These are phyloP conservation scores for Iselma pallidipennis DNA, from an alignment of 2,888 invertebrate species.

Conservation along the genomic window DNA sequence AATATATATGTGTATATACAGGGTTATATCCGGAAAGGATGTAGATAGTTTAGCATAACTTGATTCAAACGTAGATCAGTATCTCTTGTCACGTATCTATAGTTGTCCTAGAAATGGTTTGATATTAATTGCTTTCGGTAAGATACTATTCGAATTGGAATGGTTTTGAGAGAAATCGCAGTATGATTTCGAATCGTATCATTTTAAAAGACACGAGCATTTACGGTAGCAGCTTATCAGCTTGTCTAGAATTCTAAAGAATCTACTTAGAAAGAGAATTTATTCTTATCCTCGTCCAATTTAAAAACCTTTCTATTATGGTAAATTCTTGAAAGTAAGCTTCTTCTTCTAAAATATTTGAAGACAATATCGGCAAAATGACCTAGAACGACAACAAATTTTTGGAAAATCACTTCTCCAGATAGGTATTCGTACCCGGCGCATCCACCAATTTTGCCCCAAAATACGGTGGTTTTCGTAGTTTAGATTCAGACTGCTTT, in stretches of 20 bases:
- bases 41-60: too few relatives aligned
- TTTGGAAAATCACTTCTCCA: background rate
- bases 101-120: slow-evolving; percentile 28
- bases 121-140: slow-evolving; percentile 27
- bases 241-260: background rate
- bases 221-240: background rate
- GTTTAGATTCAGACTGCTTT: too few relatives aligned
- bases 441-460: background rate
- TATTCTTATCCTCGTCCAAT: background rate
- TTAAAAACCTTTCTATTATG: too few relatives aligned
- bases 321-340: too few relatives aligned
- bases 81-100: slow-evolving; percentile 29
- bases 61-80: slow-evolving; percentile 15
- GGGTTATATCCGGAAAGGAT: background rate
- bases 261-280: background rate
- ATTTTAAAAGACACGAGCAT: background rate
- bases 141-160: background rate
- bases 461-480: too few relatives aligned
- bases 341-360: too few relatives aligned
- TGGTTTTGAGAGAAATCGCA: background rate
- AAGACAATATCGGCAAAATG: too few relatives aligned
- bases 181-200: background rate
- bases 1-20: background rate
- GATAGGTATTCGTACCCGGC: background rate
- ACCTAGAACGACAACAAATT: too few relatives aligned